Percentiles rank a stretch among this genome's conserved stretches.
These are phyloP conservation scores for Porphyrio hochstetteri DNA, from an alignment of 2,113 vertebrate genomes.

Conservation along the genomic window DNA sequence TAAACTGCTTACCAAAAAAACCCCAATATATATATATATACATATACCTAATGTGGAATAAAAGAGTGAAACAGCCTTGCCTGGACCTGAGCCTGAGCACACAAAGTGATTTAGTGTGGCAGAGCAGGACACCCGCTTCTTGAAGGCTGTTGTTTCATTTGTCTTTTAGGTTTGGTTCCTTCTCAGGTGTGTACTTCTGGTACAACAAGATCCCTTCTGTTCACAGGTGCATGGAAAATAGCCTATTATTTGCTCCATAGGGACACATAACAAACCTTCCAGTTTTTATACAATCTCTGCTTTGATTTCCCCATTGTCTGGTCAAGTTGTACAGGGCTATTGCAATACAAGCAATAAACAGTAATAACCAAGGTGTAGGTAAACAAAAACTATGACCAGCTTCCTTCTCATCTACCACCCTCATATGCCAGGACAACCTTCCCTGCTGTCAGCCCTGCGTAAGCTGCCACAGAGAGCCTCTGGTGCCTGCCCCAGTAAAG, in stretches of 20 bases:
- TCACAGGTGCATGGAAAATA: background rate
- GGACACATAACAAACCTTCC: background rate
- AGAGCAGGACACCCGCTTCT: background rate
- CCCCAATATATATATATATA: no score
- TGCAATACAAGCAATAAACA: background rate
- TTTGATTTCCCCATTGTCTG: background rate
- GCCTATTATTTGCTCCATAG: background rate
- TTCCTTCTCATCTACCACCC: background rate
- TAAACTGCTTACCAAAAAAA: background rate
- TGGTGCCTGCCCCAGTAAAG: background rate
- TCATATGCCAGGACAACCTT: background rate
- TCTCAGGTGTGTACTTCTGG: background rate
- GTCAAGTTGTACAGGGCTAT: background rate
- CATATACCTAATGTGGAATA: background rate
- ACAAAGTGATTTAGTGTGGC: background rate
- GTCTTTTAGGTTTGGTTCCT: background rate
- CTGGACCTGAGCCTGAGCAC: background rate
- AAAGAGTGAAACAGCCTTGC: background rate
- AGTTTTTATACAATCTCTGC: background rate
- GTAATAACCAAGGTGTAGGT: background rate
- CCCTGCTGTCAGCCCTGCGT: background rate
- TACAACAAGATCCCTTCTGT: background rate
- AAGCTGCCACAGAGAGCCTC: background rate
- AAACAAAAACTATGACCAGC: background rate
- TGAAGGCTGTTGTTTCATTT: background rate